Evolutionary conservation across 2,797 vertebrate genomes (phyloP), one percentile per base, ranked within the genome.

Genomic region (Tapera naevia): DNA sequence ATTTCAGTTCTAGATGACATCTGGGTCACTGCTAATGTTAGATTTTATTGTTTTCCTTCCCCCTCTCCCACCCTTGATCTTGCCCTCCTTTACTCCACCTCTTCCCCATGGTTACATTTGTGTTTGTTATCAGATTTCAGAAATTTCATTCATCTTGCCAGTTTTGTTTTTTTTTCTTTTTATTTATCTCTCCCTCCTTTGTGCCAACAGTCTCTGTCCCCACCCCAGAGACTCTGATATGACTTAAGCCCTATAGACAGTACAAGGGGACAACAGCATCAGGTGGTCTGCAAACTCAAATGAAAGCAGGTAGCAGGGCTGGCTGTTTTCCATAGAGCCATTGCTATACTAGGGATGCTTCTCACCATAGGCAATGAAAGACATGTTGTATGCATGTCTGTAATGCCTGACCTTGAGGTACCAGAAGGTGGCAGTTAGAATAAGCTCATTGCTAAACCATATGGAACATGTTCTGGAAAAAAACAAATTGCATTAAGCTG

Each of bases 401-500:
- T 39, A 73, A 24, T 24, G 35, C 62, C 53, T 73, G 67, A 28
- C 33, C 33, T 11, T 79, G 32, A 79, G 7, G 5, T 54, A 82
- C 70, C 86, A 91, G 91, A 78, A 96, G 91, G 64, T 88, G 86
- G 92, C 92, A 88, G 73, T 11, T 96, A 61, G 32, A 76, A 85
- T 80, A 95, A 95, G 7, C 76, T 90, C 53, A 32, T 32, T 46
- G 41, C 74, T 91, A 27, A 88, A 86, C 58, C 27, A 28, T 82
- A 94, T 84, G 91, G 88, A 94, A 93, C 17, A 25, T 4, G 8
- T 86, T 91, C 80, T 93, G 82, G 92, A 96, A 97, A 95, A 96
- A 95, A 96, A 90, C 41, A 93, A 69, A 92, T 58, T 92, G 61
- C 74, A 65, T 54, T 11, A 67, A 88, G 53, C 64, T 74, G 45